phyloP scores from a whole-genome alignment of 2,888 invertebrate genomes.

The Stramonita haemastoma region DNA sequence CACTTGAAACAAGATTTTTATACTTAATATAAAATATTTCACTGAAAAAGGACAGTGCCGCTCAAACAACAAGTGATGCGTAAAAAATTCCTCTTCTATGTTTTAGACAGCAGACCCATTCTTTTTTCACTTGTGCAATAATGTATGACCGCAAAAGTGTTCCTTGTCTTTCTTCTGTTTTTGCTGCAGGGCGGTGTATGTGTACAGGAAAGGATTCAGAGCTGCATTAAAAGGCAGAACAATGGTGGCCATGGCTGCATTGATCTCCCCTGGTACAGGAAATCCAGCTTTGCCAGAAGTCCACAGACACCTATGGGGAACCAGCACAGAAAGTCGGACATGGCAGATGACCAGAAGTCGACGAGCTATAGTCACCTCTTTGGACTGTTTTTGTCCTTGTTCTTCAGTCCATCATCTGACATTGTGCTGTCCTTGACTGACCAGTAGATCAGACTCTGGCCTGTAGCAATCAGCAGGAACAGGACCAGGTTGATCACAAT shows the following conservation, averaged over 20 bases:
- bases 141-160: neutral
- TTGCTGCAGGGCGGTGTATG: neutral
- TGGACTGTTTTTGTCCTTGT: neutral
- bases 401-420: neutral
- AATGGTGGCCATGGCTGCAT: neutral
- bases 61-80: too few relatives aligned
- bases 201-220: conserved; percentile 10
- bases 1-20: too few relatives aligned
- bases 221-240: neutral
- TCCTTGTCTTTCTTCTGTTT: neutral
- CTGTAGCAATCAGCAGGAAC: neutral
- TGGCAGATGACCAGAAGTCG: neutral
- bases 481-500: conserved; percentile 10
- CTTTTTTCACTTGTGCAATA: neutral
- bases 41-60: too few relatives aligned
- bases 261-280: neutral
- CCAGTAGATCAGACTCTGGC: conserved; percentile 12
- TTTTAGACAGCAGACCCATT: neutral
- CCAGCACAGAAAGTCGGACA: conserved; percentile 12
- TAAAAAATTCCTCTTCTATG: too few relatives aligned
- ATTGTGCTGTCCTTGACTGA: neutral
- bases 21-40: too few relatives aligned
- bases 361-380: neutral
- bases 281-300: neutral
- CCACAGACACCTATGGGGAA: conserved; percentile 2